Percentiles rank a stretch among this genome's conserved stretches.
These are phyloP conservation scores for Drosophila neotestacea DNA, from an alignment of 2,888 invertebrate genomes.

Conservation along the genomic window DNA sequence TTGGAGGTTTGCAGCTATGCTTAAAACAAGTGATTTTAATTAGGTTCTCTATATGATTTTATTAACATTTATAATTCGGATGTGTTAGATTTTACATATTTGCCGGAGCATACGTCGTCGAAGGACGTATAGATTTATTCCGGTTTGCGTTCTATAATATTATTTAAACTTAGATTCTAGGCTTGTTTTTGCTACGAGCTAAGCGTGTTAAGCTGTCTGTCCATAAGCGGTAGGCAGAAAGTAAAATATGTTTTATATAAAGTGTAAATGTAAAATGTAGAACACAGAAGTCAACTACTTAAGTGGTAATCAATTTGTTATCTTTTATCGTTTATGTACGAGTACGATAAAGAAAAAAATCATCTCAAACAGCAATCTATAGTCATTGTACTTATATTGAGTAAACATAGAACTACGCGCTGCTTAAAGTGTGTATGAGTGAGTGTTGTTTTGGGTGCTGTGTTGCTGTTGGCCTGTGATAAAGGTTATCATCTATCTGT, in stretches of 20 bases:
- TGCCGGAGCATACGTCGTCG: conserved; percentile 43
- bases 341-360: conserved; percentile 36
- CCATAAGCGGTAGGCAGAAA: conserved; percentile 59
- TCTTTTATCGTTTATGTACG: conserved; percentile 23
- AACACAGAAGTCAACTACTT: conserved; percentile 64
- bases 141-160: conserved; percentile 25
- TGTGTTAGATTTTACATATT: conserved; percentile 73
- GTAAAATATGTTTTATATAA: conserved; percentile 30
- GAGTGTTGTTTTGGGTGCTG: not conserved
- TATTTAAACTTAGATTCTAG: conserved; percentile 59
- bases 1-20: too few relatives aligned
- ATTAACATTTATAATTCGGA: conserved; percentile 77
- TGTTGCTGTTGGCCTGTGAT: conserved; percentile 13
- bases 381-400: conserved; percentile 47
- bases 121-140: conserved; percentile 18
- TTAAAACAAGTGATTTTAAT: too few relatives aligned
- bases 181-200: conserved; percentile 63
- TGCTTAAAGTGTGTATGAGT: not conserved
- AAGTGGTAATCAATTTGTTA: conserved; percentile 46
- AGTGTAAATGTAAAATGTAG: conserved; percentile 39
- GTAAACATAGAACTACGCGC: conserved; percentile 14
- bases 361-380: conserved; percentile 42
- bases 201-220: conserved; percentile 68
- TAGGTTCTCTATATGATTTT: conserved; percentile 64
- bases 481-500: conserved; percentile 9